phyloP scores from a whole-genome alignment of 2,113 vertebrate genomes.

The Melanerpes formicivorus region DNA sequence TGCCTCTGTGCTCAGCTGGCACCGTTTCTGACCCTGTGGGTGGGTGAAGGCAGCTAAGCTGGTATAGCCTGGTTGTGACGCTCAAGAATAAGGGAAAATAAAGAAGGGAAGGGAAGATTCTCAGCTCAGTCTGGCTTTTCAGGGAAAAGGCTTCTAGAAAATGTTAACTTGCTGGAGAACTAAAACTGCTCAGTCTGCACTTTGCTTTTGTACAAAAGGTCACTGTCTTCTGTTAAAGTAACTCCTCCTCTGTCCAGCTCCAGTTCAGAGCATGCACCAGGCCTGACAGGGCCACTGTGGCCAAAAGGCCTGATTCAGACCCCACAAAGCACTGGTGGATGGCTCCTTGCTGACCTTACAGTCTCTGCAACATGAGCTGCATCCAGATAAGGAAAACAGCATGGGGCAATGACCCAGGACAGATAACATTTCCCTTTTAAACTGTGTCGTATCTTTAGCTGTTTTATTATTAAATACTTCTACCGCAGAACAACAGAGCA shows the following conservation, averaged over 20 bases:
- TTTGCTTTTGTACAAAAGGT: conserved; percentile 55
- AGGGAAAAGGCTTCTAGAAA: not conserved
- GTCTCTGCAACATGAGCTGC: not conserved
- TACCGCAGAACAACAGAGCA: not conserved
- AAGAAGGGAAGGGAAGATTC: not conserved
- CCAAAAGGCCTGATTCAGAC: not conserved
- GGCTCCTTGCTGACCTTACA: not conserved
- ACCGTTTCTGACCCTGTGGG: accelerated
- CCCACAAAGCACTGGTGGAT: accelerated
- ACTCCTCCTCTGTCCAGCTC: not conserved
- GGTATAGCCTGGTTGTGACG: not conserved
- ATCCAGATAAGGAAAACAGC: not conserved
- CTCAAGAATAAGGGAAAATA: not conserved
- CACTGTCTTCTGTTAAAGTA: not conserved
- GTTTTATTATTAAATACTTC: conserved; percentile 25
- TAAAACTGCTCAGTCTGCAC: conserved; percentile 19
- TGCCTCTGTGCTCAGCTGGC: not conserved
- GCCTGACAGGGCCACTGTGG: not conserved
- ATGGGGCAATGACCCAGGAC: not conserved
- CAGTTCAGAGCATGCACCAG: not conserved
- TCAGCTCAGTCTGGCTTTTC: not conserved
- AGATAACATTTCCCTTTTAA: not conserved
- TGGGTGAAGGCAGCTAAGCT: accelerated
- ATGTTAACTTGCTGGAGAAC: not conserved
- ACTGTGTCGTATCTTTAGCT: not conserved